Base-by-base conservation (phyloP, 2,113 vertebrate genomes). In the Salvator merianae region DNA sequence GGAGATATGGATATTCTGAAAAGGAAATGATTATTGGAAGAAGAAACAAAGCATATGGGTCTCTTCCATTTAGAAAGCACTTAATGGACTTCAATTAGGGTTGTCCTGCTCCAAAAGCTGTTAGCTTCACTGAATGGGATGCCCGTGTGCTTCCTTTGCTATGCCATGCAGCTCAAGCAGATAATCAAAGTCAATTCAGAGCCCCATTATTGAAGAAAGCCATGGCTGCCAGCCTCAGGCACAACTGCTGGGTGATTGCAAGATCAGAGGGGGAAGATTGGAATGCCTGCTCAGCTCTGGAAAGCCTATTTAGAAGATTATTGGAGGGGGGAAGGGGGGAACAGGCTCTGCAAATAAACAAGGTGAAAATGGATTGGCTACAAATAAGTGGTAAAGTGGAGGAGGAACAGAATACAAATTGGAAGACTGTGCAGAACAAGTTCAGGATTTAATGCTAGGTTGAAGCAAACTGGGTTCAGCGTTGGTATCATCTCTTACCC, bases 111-210 rank as follows among this genome's bases (percentile, higher is more conserved):
- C 65, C 79, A 69, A 79, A 85, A 79, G 69, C 55, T 22, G 77
- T 65, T 72, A 36, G 38, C 38, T 72, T 73, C 20, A 85, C 22
- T 65, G 69, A 85, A 69, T 79, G 43, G 77, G 69, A 85, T 72
- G 55, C 36, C 68, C 26, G n/a, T 22, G 40, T 79, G 76, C 73
- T 85, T 50, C 76, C 66, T 79, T 32, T 50, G 55, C 68, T 79
- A 22, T 79, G 69, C 69, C 77, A 73, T 63, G 70, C 38, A 28
- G 68, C 69, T 79, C 47, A 59, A 65, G 68, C 77, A 85, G 77
- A 85, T 85, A 72, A 85, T 85, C 83, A 85, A 85, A 85, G 77
- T 77, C 83, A 71, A 79, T 85, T 85, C 68, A 85, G 68, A 47
- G 59, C 38, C 55, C 77, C 77, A 85, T 85, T 85, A 85, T n/a